These are phyloP conservation scores for Saxicola maurus DNA, from an alignment of 2,797 vertebrate species.

Conservation along the genomic window DNA sequence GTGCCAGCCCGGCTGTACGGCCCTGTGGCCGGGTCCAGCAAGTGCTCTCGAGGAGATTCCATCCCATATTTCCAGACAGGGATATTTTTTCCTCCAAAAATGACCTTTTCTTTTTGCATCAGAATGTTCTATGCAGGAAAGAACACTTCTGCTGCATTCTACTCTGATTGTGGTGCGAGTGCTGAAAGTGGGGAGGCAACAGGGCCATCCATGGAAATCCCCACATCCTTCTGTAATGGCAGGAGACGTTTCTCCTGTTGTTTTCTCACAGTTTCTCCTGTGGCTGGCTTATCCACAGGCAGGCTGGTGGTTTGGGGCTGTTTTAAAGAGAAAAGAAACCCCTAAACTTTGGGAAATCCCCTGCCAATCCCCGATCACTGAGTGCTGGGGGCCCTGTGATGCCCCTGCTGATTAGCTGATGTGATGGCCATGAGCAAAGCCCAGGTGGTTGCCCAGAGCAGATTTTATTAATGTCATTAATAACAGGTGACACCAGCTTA, in stretches of 20 bases:
- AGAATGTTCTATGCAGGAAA: not conserved
- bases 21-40: rapidly evolving
- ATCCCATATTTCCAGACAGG: not conserved
- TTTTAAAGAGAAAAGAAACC: not conserved
- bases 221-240: not conserved
- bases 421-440: not conserved
- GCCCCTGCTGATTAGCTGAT: not conserved
- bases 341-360: not conserved
- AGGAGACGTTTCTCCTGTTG: not conserved
- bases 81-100: not conserved
- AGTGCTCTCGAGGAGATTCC: not conserved
- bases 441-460: not conserved
- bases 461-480: not conserved
- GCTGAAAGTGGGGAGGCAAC: not conserved
- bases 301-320: not conserved
- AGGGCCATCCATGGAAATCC: rapidly evolving
- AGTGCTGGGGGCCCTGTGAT: rapidly evolving
- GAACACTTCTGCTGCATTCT: not conserved
- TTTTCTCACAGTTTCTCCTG: not conserved
- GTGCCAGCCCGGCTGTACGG: not conserved
- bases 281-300: not conserved
- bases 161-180: not conserved
- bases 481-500: rapidly evolving
- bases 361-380: not conserved
- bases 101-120: not conserved